Conservation (phyloP, 2,113 vertebrate genomes). For the Anoura caudifer region DNA sequence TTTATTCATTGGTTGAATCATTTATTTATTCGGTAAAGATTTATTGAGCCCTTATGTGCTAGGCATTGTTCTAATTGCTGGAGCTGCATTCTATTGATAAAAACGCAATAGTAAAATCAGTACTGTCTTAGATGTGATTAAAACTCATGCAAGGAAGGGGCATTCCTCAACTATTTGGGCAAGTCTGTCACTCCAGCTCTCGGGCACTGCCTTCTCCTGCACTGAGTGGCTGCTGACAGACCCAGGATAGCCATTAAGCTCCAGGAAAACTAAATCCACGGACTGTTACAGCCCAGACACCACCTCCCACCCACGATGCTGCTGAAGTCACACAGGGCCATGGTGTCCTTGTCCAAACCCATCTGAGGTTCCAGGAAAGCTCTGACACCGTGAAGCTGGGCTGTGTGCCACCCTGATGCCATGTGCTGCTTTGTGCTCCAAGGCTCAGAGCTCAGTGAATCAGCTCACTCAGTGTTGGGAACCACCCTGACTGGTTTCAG, state of each 20-base stretch:
- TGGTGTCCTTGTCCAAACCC: neutral
- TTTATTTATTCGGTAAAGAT: neutral
- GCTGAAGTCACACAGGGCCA: neutral
- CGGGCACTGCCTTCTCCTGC: neutral
- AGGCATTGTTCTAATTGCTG: neutral
- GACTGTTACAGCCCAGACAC: neutral
- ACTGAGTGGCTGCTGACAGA: neutral
- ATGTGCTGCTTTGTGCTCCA: fast-evolving
- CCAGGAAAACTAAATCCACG: neutral
- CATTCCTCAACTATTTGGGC: neutral
- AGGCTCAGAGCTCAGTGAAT: neutral
- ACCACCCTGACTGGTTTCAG: too few species aligned
- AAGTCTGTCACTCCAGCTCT: neutral
- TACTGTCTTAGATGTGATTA: neutral
- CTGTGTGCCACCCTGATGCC: too few species aligned
- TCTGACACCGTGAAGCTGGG: fast-evolving
- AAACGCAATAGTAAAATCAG: neutral
- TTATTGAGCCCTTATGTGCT: neutral
- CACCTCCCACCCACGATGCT: neutral
- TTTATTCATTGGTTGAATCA: neutral
- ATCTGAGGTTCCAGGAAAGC: neutral
- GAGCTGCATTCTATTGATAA: neutral
- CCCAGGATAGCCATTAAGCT: too few species aligned
- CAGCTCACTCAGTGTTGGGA: fast-evolving
- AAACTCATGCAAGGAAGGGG: neutral